Evolutionary conservation across 2,888 invertebrate species (phyloP), one percentile per base, ranked within the genome.

Genomic region (Drosophila vallismaia): DNA sequence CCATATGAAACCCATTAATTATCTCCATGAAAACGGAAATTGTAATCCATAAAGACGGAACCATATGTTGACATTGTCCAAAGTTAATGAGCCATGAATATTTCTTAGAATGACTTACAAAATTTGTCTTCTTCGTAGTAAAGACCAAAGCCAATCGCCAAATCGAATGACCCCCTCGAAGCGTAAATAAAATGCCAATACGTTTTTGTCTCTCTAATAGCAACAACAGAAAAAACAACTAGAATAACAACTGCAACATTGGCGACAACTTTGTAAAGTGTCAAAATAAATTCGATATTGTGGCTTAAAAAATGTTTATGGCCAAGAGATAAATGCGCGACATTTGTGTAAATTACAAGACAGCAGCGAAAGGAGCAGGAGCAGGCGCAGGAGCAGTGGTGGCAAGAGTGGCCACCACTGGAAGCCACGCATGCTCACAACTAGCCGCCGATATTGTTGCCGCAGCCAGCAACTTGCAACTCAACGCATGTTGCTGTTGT

Each of bases 271-370:
- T 85, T 88, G 88, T 85, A 73, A 85, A 88, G 88, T 85, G 85
- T 85, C 85, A 88, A 85, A 85, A 85, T 85, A 85, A 85, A 85
- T 88, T 85, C 88, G 88, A 85, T 85, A 85, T 85, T 85, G 86
- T 88, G 77, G 84, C 86, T 85, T 84, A 82, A 88, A 83, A 85
- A 88, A 85, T 85, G 84, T 85, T 85, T 85, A 85, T 85, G 88
- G 84, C 77, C 84, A 53, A 57, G 71, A 88, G 88, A 85, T 88
- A 88, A 85, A 86, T 85, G 77, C 60, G 81, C 86, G 84, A 85
- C 88, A 85, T 85, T 87, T 85, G 88, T 77, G 84, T 88, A 85
- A 85, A 85, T 85, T 86, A 88, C 84, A 85, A 71, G 88, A 88
- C 88, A 83, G 81, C 83, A 73, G 58, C 76, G 40, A 8, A 19